A percentile compares a stretch with the other conserved stretches of the same genome.
Evolutionary conservation across 1,140 invertebrate species (phyloP).

Genomic region (Octopus sinensis): DNA sequence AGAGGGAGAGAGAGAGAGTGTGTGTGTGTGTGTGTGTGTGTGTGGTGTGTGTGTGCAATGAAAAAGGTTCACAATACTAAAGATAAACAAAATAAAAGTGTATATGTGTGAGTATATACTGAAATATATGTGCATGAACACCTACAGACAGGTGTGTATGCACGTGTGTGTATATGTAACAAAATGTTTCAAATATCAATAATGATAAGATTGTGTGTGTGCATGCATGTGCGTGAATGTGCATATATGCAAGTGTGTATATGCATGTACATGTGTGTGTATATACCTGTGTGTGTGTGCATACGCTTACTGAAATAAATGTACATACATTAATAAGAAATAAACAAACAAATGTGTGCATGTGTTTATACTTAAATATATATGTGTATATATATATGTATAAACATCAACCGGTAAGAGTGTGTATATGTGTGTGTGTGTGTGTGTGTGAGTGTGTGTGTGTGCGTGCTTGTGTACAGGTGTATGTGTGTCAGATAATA

Average conservation of each 20-base stretch:
- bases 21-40: too few relatives aligned
- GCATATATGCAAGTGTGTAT: neutral
- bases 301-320: neutral
- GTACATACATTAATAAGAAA: neutral
- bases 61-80: too few relatives aligned
- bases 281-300: neutral
- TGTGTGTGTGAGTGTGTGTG: neutral
- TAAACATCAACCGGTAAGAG: neutral
- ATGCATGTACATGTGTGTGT: neutral
- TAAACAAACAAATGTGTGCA: neutral
- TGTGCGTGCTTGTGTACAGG: neutral
- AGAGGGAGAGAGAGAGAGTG: too few relatives aligned
- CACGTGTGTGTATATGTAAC: too few relatives aligned
- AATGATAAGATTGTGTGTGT: neutral
- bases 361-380: neutral
- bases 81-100: too few relatives aligned
- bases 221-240: neutral
- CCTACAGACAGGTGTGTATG: too few relatives aligned
- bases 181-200: too few relatives aligned
- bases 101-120: too few relatives aligned
- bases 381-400: neutral
- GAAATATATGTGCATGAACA: too few relatives aligned
- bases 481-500: neutral
- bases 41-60: too few relatives aligned
- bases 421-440: neutral